Percentiles rank a stretch among this genome's conserved stretches.
phyloP scores from a whole-genome alignment of 2,797 vertebrate species.

The Lindbergichthys nudifrons region DNA sequence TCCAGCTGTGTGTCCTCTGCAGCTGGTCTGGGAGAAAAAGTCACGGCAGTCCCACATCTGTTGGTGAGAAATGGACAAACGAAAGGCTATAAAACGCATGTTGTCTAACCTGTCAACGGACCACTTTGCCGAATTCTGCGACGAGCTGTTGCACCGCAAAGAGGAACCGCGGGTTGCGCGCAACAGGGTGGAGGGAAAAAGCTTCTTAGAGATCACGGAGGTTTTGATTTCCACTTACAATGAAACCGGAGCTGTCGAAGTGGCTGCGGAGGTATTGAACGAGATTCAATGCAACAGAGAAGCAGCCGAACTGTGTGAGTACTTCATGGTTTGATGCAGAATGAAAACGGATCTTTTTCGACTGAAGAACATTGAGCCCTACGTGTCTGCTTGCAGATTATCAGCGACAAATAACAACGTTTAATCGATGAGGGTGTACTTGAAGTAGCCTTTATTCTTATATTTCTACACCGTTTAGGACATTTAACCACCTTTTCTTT shows the following conservation, averaged over 20 bases:
- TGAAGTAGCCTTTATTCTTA: neutral
- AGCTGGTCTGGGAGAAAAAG: too few species aligned
- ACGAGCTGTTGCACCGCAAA: neutral
- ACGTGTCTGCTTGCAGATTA: accelerated
- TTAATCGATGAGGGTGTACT: too few species aligned
- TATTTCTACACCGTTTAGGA: too few species aligned
- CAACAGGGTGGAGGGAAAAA: neutral
- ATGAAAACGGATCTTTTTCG: accelerated
- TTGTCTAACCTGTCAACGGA: neutral
- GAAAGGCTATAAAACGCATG: accelerated
- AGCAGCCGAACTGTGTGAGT: accelerated
- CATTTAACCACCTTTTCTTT: too few species aligned
- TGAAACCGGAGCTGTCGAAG: accelerated
- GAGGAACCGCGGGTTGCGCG: neutral
- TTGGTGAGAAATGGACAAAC: slow-evolving; percentile 10
- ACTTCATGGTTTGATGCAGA: neutral
- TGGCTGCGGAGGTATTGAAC: neutral
- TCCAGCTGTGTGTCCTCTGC: too few species aligned
- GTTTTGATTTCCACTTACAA: slow-evolving; percentile 16
- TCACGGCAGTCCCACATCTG: neutral
- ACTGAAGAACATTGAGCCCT: neutral
- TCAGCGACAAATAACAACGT: accelerated
- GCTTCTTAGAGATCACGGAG: accelerated
- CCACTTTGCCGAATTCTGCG: accelerated
- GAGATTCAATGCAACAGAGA: accelerated